Base-by-base conservation (phyloP, 2,888 invertebrate genomes). In the Lasioglossum oenotherae region DNA sequence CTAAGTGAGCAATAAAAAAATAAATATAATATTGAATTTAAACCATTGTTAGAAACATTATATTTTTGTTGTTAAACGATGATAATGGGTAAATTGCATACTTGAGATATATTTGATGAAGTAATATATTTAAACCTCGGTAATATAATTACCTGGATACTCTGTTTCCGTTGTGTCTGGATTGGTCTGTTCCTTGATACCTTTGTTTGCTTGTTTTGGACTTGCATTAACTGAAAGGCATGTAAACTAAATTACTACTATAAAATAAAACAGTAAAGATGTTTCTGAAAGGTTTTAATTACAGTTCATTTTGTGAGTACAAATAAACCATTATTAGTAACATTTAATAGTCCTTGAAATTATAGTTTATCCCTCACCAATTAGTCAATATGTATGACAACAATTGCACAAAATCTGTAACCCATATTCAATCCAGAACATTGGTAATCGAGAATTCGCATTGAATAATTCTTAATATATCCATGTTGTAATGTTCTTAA, bases 211-310 rank as follows among this genome's bases (percentile, higher is more conserved):
- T 31, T 84, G 64, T 74, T 82, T 81, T 60, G 78, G 49, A 49
- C 53, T 84, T 82, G 76, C 74, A 53, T 85, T 60, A 83, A 79
- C 90, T 90, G 90, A 89, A 90, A 90, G 83, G 46, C 87, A 90
- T 73, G 83, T 86, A 86, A 83, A 74, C 80, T 82, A 86, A 85
- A 77, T 90, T 90, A 90, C 82, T 87, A 87, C 41, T 80, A 80
- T 88, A 86, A 78, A 84, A 82, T 79, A 46, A 81, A 81, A 81
- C 46, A 74, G 67, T 76, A 44, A 78, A 74, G 35, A n/a, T 23
- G 16, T 74, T 88, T 85, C 87, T 83, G 78, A 78, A 74, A 87
- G 64, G 44, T 84, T 84, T 84, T 82, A 88, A 87, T 80, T 67
- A 74, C 64, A 64, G 46, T 81, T 71, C 23, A 74, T 82, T 12